phyloP scores from a whole-genome alignment of 2,888 invertebrate genomes.

The Azorinus chamasolen region DNA sequence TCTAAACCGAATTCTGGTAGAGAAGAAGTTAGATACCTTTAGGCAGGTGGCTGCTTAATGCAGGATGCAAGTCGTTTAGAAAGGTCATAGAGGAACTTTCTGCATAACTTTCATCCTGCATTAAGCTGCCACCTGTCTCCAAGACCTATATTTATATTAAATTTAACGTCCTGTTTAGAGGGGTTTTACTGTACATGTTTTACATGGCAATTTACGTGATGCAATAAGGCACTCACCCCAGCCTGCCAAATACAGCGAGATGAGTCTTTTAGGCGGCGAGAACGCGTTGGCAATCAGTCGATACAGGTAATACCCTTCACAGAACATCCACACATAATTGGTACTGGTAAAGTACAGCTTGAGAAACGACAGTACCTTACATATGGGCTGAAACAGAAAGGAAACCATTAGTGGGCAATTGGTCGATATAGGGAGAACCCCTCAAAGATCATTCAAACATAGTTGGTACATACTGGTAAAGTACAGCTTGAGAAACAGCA shows the following conservation, averaged over 20 bases:
- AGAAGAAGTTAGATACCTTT: too few species aligned
- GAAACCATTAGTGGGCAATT: too few species aligned
- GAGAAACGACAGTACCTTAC: slow-evolving; percentile 80
- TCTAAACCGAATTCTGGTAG: too few species aligned
- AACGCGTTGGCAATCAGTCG: slow-evolving; percentile 83
- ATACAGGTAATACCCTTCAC: slow-evolving; percentile 84
- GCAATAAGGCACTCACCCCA: slow-evolving; percentile 84
- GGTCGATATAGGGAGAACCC: slow-evolving; percentile 83
- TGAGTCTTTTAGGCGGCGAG: slow-evolving; percentile 78
- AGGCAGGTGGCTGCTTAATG: too few species aligned
- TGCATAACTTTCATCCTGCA: too few species aligned
- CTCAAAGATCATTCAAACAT: slow-evolving; percentile 85
- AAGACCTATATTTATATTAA: too few species aligned
- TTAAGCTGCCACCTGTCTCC: too few species aligned
- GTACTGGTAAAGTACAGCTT: slow-evolving; percentile 79
- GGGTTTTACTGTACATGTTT: too few species aligned
- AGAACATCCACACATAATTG: slow-evolving; percentile 85
- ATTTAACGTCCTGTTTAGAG: too few species aligned
- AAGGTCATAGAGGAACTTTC: too few species aligned
- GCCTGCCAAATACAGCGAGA: slow-evolving; percentile 77
- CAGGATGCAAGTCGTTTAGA: too few species aligned
- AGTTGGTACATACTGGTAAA: slow-evolving; percentile 79
- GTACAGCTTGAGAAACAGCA: slow-evolving; percentile 81
- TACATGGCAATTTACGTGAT: too few species aligned
- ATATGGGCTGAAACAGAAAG: slow-evolving; percentile 73